Evolutionary conservation across 2,113 vertebrate genomes (phyloP), one percentile per base, ranked within the genome.

Genomic region (Petrocephalus microphthalmus): DNA sequence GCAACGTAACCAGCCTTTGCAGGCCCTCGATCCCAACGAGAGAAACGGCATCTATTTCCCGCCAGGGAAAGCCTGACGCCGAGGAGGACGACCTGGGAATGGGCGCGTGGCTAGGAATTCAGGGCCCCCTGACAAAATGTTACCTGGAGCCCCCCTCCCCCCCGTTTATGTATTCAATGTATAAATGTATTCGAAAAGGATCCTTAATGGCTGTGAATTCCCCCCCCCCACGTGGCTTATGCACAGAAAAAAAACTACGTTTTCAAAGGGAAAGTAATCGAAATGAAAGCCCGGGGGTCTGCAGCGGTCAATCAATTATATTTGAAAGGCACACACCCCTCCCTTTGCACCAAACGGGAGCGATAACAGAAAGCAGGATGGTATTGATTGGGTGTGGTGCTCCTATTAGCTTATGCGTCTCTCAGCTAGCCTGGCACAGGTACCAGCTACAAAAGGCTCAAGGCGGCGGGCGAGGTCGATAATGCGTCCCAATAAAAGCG

Each of bases 361-460:
- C 22, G 56, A 71, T 37, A 33, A 3, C 17, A 51, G 57, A 71
- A 51, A 71, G 20, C 37, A n/a, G 60, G 54, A 13, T 56, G 84
- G 84, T 60, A 90, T 90, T 89, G 89, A 91, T 90, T 87, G 49
- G 33, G 47, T 45, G 45, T 29, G 67, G 56, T 83, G 47, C 56
- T 47, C 15, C 54, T 88, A 49, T 86, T 89, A 53, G 78, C 84
- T 47, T 37, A 64, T 49, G 84, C 47, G 45, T 74, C 42, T 11
- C 47, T 33, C 86, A 45, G 25, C 45, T 5, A 17, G 15, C 60
- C 49, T 33, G 49, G 11, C 57, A 47, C 42, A 74, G 60, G 60
- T 67, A 29, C 25, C 10, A 74, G 53, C 47, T 45, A 78, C n/a
- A 22, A 78, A 84, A 84, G 52, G 83, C 89, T 33, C 53, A 47